Base-by-base conservation (phyloP, 2,113 vertebrate species). In the Hymenochirus boettgeri region DNA sequence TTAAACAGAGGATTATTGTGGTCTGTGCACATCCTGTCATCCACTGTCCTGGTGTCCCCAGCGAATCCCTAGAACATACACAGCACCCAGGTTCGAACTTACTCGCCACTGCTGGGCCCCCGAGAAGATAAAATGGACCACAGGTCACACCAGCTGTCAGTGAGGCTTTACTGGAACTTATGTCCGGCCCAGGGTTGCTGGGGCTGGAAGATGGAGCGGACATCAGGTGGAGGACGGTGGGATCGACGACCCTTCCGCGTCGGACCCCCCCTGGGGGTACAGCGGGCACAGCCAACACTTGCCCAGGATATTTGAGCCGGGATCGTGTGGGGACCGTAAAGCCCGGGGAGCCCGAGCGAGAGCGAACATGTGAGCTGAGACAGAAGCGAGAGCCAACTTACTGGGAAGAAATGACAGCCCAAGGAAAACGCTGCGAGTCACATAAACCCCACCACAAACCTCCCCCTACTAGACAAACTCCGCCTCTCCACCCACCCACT, bases 111-210 rank as follows among this genome's bases (percentile, higher is more conserved):
- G 57, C 42, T 64, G 72, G 61, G 64, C 70, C 22, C n/a, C 73
- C 19, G 21, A 74, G 46, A 73, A 73, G 63, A 78, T 73, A 57
- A 73, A 75, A 60, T 22, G 47, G 70, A 77, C 73, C 78, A 79
- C 37, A 72, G 69, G 67, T 76, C 72, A 70, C 77, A 79, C 75
- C 75, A 77, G 62, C 21, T 19, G 61, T 75, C 29, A 46, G 37
- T 45, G 63, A 51, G 58, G 42, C 67, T 22, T 71, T 29, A 46
- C 48, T 24, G 47, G 60, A 82, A 79, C 50, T 53, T 56, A 64
- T 80, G 76, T 48, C 54, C 3, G 17, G 15, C 48, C 13, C 26
- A 8, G 37, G 53, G 47, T 39, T 57, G 58, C 25, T 59, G 42
- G 5, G 2, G 51, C 37, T 79, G 55, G 62, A 75, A 78, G 67